Evolutionary conservation across 2,113 vertebrate genomes (phyloP).

Genomic region (Lycocorax pyrrhopterus): DNA sequence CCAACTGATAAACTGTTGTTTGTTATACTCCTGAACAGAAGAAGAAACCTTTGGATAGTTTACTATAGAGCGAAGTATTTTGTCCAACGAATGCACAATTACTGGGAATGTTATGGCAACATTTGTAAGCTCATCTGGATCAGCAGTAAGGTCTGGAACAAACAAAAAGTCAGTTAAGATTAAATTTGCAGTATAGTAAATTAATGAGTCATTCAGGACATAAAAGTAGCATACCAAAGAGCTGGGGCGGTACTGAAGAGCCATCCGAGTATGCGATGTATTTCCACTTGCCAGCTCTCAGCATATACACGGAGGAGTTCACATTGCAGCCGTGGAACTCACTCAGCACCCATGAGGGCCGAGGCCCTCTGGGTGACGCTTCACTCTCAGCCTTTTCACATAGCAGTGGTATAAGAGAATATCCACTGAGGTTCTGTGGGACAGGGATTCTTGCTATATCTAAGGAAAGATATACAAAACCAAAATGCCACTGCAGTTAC

Average conservation of each 20-base stretch:
- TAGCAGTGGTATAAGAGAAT: slow-evolving; percentile 81
- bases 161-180: background rate
- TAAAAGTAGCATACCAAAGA: slow-evolving; percentile 80
- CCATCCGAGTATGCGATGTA: slow-evolving; percentile 88
- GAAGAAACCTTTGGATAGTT: slow-evolving; percentile 86
- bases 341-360: slow-evolving; percentile 85
- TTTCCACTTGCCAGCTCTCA: slow-evolving; percentile 86
- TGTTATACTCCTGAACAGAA: slow-evolving; percentile 85
- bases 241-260: slow-evolving; percentile 77
- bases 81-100: slow-evolving; percentile 76
- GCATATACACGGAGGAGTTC: slow-evolving; percentile 93
- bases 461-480: slow-evolving; percentile 53
- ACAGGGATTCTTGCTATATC: slow-evolving; percentile 80
- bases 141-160: slow-evolving; percentile 81
- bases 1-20: slow-evolving; percentile 83
- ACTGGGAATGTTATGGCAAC: slow-evolving; percentile 76
- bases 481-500: background rate
- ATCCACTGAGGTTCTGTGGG: slow-evolving; percentile 80
- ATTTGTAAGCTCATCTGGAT: slow-evolving; percentile 88
- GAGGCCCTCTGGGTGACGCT: background rate
- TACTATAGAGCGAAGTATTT: slow-evolving; percentile 77
- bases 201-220: background rate
- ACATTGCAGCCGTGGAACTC: slow-evolving; percentile 94
- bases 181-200: background rate
- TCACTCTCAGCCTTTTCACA: background rate